phyloP scores from a whole-genome alignment of 2,888 invertebrate species.

The Escarpia spicata region DNA sequence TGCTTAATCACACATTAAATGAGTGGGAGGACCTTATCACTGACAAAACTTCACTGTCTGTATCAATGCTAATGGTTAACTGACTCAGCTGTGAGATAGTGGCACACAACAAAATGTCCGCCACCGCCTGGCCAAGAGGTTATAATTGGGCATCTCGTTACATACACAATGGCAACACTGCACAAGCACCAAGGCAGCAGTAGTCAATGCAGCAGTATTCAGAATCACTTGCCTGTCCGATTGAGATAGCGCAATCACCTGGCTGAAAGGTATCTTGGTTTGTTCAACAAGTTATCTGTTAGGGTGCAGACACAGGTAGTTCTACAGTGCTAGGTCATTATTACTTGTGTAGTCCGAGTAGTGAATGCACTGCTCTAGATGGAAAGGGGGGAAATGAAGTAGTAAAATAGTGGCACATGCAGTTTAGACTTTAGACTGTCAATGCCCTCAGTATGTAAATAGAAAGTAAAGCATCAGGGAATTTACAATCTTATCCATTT shows the following conservation, averaged over 20 bases:
- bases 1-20: background rate
- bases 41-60: background rate
- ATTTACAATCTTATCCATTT: background rate
- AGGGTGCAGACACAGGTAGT: background rate
- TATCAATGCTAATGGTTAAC: background rate
- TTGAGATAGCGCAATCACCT: background rate
- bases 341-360: background rate
- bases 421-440: no score
- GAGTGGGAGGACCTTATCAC: background rate
- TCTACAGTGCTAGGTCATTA: background rate
- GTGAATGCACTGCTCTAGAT: background rate
- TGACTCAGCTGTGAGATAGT: background rate
- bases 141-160: slow-evolving; percentile 10
- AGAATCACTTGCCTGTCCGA: background rate
- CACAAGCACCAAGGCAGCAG: background rate
- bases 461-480: background rate
- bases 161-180: background rate
- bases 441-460: background rate
- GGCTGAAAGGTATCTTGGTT: background rate
- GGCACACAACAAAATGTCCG: background rate
- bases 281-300: background rate
- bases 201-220: background rate
- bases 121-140: background rate
- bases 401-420: background rate
- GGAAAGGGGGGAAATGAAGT: background rate